Percentiles rank a stretch among this genome's conserved stretches.
Evolutionary conservation across 1,140 invertebrate species (phyloP).

Genomic region (Tetranychus urticae): DNA sequence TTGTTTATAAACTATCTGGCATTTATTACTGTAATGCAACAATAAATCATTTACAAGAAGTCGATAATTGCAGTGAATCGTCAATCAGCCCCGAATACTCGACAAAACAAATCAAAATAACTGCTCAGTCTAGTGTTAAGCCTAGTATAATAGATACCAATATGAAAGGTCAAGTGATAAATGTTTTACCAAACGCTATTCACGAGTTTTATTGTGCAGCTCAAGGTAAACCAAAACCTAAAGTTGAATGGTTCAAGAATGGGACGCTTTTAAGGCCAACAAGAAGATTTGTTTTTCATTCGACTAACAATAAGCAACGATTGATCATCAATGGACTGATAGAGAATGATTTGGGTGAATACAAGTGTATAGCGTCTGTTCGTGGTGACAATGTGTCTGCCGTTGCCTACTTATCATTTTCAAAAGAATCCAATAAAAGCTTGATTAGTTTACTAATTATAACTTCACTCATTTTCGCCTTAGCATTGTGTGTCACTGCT

Average conservation of each 20-base stretch:
- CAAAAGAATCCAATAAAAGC: too few species aligned
- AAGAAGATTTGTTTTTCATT: slow-evolving; percentile 4
- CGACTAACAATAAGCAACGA: slow-evolving; percentile 5
- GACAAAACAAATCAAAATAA: not conserved
- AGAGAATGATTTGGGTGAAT: slow-evolving; percentile 9
- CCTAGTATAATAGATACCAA: slow-evolving; percentile 10
- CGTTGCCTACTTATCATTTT: too few species aligned
- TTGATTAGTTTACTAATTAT: too few species aligned
- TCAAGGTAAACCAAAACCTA: slow-evolving; percentile 11
- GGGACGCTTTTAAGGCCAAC: slow-evolving; percentile 3
- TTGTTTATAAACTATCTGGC: too few species aligned
- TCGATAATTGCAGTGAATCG: not conserved
- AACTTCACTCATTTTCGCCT: slow-evolving; percentile 5
- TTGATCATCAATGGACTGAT: slow-evolving; percentile 8
- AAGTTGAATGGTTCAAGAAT: slow-evolving; percentile 12
- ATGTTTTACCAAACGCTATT: not conserved
- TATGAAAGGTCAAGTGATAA: slow-evolving; percentile 6
- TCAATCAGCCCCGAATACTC: not conserved
- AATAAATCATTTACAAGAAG: not conserved
- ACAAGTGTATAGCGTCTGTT: slow-evolving; percentile 9
- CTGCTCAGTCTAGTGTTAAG: not conserved
- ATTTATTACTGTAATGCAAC: not conserved
- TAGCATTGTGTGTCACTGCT: slow-evolving; percentile 7
- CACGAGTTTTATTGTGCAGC: slow-evolving; percentile 12
- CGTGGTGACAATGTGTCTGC: slow-evolving; percentile 3